Evolutionary conservation across 2,797 vertebrate species (phyloP).

Genomic region (Adelosebastes latens): DNA sequence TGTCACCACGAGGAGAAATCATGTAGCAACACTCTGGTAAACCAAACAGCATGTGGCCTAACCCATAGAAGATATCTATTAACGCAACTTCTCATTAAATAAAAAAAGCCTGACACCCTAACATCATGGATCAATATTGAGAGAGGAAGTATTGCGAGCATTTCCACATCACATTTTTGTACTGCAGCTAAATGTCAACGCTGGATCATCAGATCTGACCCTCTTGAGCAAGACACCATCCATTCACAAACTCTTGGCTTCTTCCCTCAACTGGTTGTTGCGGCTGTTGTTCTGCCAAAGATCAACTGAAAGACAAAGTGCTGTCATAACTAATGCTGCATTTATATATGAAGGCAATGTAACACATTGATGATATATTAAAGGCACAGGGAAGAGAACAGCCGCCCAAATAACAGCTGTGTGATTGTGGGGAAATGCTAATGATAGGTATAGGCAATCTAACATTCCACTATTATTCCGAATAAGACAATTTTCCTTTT

Average conservation of each 20-base stretch:
- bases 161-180: background rate
- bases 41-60: background rate
- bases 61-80: background rate
- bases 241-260: background rate
- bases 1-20: background rate
- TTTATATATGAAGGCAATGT: background rate
- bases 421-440: background rate
- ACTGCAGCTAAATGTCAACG: background rate
- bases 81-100: background rate
- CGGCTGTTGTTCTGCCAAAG: background rate
- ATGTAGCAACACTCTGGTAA: background rate
- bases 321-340: background rate
- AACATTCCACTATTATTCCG: background rate
- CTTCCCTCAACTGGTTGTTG: background rate
- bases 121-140: background rate
- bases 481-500: background rate
- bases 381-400: background rate
- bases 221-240: background rate
- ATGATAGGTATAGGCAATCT: background rate
- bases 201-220: background rate
- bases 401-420: background rate
- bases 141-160: background rate
- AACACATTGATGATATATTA: background rate
- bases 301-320: background rate
- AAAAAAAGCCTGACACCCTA: background rate